phyloP scores from a whole-genome alignment of 1,140 invertebrate genomes.

The Hetaerina americana region DNA sequence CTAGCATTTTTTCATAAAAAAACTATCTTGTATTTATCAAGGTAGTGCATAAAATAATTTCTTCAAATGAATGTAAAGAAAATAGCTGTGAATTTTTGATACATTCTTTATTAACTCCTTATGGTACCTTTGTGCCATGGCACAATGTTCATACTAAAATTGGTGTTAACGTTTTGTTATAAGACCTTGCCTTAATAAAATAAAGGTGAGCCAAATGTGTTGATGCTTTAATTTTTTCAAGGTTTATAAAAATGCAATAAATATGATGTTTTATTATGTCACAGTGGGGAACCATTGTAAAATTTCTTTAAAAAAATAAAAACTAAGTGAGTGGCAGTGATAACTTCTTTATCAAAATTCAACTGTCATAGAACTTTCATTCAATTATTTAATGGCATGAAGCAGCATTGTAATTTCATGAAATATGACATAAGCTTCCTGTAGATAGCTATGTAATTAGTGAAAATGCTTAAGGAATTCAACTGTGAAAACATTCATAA shows the following conservation, averaged over 20 bases:
- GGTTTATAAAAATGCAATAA: not conserved
- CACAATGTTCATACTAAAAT: not conserved
- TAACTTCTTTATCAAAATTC: no score
- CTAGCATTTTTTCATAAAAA: not conserved
- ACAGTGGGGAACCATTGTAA: no score
- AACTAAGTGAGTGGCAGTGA: no score
- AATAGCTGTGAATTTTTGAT: not conserved
- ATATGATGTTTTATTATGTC: no score
- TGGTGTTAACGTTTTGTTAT: not conserved
- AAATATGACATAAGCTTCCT: not conserved
- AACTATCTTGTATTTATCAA: not conserved
- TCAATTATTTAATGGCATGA: no score
- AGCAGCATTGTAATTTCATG: not conserved
- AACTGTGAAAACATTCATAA: not conserved
- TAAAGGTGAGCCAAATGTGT: not conserved
- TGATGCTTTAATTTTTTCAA: not conserved
- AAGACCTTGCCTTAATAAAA: not conserved
- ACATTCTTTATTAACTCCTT: not conserved
- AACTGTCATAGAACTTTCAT: no score
- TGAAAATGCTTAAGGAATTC: not conserved
- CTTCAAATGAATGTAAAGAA: not conserved
- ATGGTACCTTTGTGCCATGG: not conserved
- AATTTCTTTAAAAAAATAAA: no score
- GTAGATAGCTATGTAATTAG: not conserved
- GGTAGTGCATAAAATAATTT: not conserved